These are phyloP conservation scores for Nannoperca australis DNA, from an alignment of 2,797 vertebrate genomes.

Conservation along the genomic window DNA sequence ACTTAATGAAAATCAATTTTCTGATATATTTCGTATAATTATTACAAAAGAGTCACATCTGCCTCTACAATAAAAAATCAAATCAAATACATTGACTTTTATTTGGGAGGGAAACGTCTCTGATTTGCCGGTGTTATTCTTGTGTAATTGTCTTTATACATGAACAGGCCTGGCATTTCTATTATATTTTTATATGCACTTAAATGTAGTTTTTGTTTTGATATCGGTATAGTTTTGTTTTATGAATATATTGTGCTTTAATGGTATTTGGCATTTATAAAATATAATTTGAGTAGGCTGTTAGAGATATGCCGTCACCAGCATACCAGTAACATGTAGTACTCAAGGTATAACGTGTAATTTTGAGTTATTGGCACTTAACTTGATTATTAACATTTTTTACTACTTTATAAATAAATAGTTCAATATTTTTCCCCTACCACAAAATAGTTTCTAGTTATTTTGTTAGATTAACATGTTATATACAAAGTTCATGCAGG, in stretches of 20 bases:
- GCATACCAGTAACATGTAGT: not conserved
- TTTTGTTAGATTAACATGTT: not conserved
- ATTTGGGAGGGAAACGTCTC: slow-evolving; percentile 38
- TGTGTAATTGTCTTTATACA: not conserved
- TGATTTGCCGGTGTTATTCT: not conserved
- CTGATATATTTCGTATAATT: not conserved
- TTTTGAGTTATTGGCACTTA: not conserved
- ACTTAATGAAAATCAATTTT: not conserved
- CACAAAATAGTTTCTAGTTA: not conserved
- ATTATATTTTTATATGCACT: not conserved
- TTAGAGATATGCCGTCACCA: not conserved
- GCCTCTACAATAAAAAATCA: not conserved
- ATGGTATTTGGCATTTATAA: not conserved
- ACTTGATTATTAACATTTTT: not conserved
- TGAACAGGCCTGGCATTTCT: not conserved
- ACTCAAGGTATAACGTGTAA: not conserved
- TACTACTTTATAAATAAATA: not conserved
- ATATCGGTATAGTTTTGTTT: not conserved
- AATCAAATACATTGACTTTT: slow-evolving; percentile 2
- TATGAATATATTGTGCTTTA: not conserved
- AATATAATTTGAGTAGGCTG: not conserved
- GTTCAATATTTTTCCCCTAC: not conserved
- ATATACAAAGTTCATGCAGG: no score
- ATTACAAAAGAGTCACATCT: not conserved
- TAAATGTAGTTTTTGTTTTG: not conserved